Base-by-base conservation (phyloP, 2,113 vertebrate species). In the Cebidichthys violaceus region DNA sequence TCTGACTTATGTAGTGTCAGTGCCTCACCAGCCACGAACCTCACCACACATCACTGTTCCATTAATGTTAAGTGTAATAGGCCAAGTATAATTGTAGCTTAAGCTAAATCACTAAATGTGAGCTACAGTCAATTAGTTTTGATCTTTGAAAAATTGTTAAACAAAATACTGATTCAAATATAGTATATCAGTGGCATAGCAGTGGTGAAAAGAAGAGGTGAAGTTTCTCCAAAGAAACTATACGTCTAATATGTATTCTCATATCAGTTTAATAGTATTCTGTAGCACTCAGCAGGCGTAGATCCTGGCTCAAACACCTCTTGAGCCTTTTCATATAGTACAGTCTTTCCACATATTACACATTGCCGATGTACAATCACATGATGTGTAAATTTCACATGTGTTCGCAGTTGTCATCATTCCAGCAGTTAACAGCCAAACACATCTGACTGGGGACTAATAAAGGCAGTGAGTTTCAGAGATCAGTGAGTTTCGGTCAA, bases 361-460 rank as follows among this genome's bases (percentile, higher is more conserved):
- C 24, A 20, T 10, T 8, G 1, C 66, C 2, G 11, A 39, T 33
- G 31, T 18, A n/a, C 8, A 67, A 15, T 62, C 22, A 39, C 17
- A 31, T 7, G 7, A 18, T 27, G 8, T 70, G 39, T 33, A 60
- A 41, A 50, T 71, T 13, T 78, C 29, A 50, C 45, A 59, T 9
- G 37, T 10, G 60, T 45, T 76, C 31, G 22, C 15, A 54, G 5
- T 43, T 70, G 24, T 75, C 45, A 80, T 81, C 11, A 66, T 65
- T 60, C 73, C 41, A 54, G 7, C 37, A 37, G 77, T 66, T n/a
- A 65, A 60, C 50, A 77, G 76, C 1, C 2, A 18, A 77, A 64
- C 66, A 47, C 61, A 68, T 57, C 22, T 75, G 71, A 50, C 41
- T 66, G 50, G 24, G 62, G 22, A 54, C 69, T 50, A 52, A 43